Evolutionary conservation across 2,113 vertebrate species (phyloP).

Genomic region (Corythoichthys intestinalis): DNA sequence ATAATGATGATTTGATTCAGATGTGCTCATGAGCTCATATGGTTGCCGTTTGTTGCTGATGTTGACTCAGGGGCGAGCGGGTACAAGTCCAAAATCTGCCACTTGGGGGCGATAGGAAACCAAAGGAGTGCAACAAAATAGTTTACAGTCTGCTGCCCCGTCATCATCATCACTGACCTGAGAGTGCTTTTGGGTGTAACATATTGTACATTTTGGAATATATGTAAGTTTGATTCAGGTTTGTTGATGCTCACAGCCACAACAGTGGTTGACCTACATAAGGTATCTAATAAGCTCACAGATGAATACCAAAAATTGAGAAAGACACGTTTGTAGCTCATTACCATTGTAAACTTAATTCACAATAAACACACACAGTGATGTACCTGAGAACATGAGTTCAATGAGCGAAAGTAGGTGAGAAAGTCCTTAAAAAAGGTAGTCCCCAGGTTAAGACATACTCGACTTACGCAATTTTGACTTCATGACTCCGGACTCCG

Average conservation of each 20-base stretch:
- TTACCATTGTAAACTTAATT: too few species aligned
- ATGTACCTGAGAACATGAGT: too few species aligned
- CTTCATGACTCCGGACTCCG: too few species aligned
- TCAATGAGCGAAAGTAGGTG: too few species aligned
- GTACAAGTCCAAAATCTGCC: conserved; percentile 63
- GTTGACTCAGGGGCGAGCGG: conserved; percentile 57
- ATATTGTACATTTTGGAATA: not conserved
- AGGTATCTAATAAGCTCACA: not conserved
- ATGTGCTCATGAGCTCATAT: conserved; percentile 24
- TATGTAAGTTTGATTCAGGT: not conserved
- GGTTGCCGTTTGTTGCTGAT: conserved; percentile 31
- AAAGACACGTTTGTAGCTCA: too few species aligned
- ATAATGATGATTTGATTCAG: conserved; percentile 30
- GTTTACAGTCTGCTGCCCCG: conserved; percentile 60
- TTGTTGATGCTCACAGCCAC: not conserved
- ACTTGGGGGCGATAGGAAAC: conserved; percentile 51
- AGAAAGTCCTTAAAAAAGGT: too few species aligned
- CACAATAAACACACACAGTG: too few species aligned
- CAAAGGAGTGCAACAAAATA: conserved; percentile 54
- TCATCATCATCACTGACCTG: conserved; percentile 24
- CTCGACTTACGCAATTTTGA: too few species aligned
- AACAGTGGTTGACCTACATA: not conserved
- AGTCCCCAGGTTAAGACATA: too few species aligned
- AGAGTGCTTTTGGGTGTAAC: conserved; percentile 10
- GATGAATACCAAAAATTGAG: not conserved